These are phyloP conservation scores for Metopia argyrocephala DNA, from an alignment of 2,888 invertebrate species.

Conservation along the genomic window DNA sequence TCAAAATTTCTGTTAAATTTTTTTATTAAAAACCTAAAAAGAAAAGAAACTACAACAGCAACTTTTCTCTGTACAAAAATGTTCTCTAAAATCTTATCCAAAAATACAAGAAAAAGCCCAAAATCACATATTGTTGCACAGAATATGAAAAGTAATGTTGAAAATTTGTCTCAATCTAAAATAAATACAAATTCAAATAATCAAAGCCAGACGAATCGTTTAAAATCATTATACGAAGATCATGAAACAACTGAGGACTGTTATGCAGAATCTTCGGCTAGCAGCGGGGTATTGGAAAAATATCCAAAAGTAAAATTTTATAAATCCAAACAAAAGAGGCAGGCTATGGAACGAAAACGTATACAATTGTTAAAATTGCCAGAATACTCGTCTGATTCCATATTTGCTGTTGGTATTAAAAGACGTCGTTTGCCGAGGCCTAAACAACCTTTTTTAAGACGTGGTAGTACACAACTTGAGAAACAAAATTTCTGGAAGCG, in stretches of 20 bases:
- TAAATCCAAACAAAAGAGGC: not conserved
- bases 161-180: too few relatives aligned
- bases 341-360: constrained; percentile 5
- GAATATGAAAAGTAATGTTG: too few relatives aligned
- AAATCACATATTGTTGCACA: too few relatives aligned
- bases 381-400: constrained; percentile 4
- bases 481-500: constrained; percentile 24
- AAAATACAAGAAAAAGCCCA: too few relatives aligned
- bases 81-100: too few relatives aligned
- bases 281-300: not conserved
- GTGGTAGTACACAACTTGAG: constrained; percentile 14
- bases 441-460: not conserved
- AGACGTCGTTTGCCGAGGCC: not conserved
- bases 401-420: not conserved
- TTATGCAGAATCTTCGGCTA: not conserved
- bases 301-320: not conserved
- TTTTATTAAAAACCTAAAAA: too few relatives aligned
- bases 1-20: too few relatives aligned
- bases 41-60: too few relatives aligned
- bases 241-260: not conserved
- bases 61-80: too few relatives aligned
- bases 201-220: not conserved
- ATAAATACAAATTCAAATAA: too few relatives aligned
- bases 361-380: not conserved
- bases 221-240: not conserved